Base-by-base conservation (phyloP, 1,140 invertebrate genomes). In the Penaeus vannamei region DNA sequence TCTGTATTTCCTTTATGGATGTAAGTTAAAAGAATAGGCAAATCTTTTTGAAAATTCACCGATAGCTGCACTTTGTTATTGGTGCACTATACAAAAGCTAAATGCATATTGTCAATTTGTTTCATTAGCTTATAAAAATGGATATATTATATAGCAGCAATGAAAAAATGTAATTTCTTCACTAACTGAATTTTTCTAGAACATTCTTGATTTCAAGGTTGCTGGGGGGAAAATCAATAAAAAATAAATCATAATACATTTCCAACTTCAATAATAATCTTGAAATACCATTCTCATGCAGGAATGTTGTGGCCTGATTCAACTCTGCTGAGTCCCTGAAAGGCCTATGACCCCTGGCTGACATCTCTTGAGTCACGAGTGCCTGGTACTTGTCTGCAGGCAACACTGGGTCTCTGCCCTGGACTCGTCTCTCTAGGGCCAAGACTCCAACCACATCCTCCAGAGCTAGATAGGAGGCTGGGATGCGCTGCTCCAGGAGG, bases 221-320 rank as follows among this genome's bases (percentile, higher is more conserved):
- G n/a, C n/a, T n/a, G 3, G 59, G 26, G 26, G 36, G 26, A n/a
- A 1, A 72, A 17, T 7, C 36, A n/a, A n/a, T 1, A n/a, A 29
- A 2, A 72, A 72, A 80, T 42, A 2, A 22, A 36, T 32, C 79
- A 46, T 32, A 12, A 36, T 22, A 80, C 53, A 80, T 36, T 80
- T 42, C 69, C 26, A 20, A 2, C 26, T n/a, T 20, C 26, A 32
- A 62, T 4, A 17, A 60, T 12, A 17, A 1, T n/a, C 61, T 60
- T 29, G 22, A n/a, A 81, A 92, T 93, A 95, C 98, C 99, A 94
- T 99, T 99, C 92, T 99, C 99, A 93, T 99, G 98, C 2, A 99
- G 95, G 93, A 99, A 99, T 89, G 97, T 95, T 0, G 98, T 99
- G 0, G 98, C 98, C 93, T 99, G 92, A 90, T 98, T 97, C 61